Percentiles rank a stretch among this genome's conserved stretches.
phyloP scores from a whole-genome alignment of 1,140 invertebrate genomes.

The Nylanderia fulva region DNA sequence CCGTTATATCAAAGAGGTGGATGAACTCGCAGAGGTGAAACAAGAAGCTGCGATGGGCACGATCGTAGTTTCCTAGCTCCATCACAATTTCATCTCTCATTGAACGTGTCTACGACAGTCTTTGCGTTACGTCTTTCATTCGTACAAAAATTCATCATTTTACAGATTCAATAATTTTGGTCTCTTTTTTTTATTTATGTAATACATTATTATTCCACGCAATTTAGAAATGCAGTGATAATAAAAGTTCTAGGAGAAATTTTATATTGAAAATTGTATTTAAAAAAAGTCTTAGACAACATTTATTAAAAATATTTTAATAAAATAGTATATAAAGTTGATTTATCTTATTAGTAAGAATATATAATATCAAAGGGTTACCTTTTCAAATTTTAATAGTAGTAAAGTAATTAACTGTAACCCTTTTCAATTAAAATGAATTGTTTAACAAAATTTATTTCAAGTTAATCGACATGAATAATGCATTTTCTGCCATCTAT shows the following conservation, averaged over 20 bases:
- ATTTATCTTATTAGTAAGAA: not conserved
- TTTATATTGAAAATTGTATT: no score
- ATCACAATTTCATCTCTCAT: not conserved
- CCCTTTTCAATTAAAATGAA: not conserved
- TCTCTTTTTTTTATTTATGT: not conserved
- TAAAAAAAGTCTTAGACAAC: not conserved
- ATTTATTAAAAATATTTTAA: not conserved
- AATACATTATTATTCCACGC: not conserved
- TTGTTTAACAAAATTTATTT: not conserved
- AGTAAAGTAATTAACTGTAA: not conserved
- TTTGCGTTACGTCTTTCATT: not conserved
- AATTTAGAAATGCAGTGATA: not conserved
- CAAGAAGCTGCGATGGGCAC: conserved; percentile 51
- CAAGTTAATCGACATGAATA: no score
- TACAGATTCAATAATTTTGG: not conserved
- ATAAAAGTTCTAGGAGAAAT: conserved; percentile 1
- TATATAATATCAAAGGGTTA: not conserved
- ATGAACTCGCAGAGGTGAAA: conserved; percentile 43
- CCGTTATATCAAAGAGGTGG: conserved; percentile 25
- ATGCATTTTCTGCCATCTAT: no score
- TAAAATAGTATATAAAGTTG: not conserved
- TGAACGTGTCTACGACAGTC: not conserved
- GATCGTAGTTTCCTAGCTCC: not conserved
- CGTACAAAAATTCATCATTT: no score
- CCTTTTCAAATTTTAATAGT: not conserved